Base-by-base conservation (phyloP, 2,113 vertebrate genomes). In the Cromileptes altivelis region DNA sequence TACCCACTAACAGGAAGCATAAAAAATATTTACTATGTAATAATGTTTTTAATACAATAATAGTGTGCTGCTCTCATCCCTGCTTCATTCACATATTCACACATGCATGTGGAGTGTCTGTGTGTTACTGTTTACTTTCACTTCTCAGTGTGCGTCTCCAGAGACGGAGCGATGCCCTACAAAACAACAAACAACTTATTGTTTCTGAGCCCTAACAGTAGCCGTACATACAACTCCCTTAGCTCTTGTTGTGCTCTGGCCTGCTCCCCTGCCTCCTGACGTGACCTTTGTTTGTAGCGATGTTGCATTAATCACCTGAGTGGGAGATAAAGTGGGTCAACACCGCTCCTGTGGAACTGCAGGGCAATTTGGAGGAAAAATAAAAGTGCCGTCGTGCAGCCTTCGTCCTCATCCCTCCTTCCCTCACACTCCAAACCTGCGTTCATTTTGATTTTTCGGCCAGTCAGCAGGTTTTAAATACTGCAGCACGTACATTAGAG, bases 231-330 rank as follows among this genome's bases (percentile, higher is more conserved):
- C 42, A 87, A 85, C 76, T 88, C 80, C 85, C 86, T 74, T 30
- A 58, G 86, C 80, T 84, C 67, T 69, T 40, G 81, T 82, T 70
- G 90, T 70, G 82, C 78, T 85, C 76, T 57, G 85, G 70, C 63
- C 60, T 49, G 67, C 79, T 89, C 84, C 73, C 70, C 60, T 60
- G 81, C 84, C 76, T 89, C 81, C 72, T 77, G 81, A 72, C 67
- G 56, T 92, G 93, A 95, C 94, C 94, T 95, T 95, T 94, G 88
- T 87, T 92, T 89, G 91, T 67, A 85, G 89, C 75, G 23, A 71
- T 75, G 89, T 45, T 86, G 88, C 91, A 96, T 95, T 94, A 94
- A 95, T 95, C 94, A 95, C 92, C 92, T 89, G 91, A 77, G 72
- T 40, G 49, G 72, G 63, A 89, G 87, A 93, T 90, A 94, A 95